Evolutionary conservation across 2,888 invertebrate species (phyloP), one percentile per base, ranked within the genome.

Genomic region (Holacanthella duospinosa): DNA sequence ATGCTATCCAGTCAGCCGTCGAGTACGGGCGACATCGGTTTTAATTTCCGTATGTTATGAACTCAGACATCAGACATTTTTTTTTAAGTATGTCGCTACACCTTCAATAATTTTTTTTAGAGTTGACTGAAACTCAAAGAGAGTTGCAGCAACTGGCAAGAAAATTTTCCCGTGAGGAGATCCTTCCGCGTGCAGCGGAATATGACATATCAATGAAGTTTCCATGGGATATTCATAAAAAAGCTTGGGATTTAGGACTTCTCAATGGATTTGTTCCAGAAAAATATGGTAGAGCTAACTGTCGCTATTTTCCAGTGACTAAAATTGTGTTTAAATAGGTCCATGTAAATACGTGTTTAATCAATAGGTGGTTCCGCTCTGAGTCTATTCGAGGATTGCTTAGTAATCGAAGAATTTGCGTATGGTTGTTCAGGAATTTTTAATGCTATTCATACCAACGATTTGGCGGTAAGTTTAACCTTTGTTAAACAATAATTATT

Each of bases 371-470:
- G 93, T 64, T 78, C 89, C 75, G 86, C 85, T 63, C 78, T 87
- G 76, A 83, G 84, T 70, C 82, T 85, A 61, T 84, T 89, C 78
- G 89, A 91, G 71, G 83, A 84, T 28, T 88, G 92, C 77, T 76
- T 96, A 71, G 83, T 94, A 60, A 86, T 87, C 36, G 96, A 97
- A 79, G 92, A 93, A 77, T 76, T 95, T 61, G 89, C 89, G 53
- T 96, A 87, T 79, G 96, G 91, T 29, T 96, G 96, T 77, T 87
- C 93, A 61, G 95, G 93, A 68, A 86, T 93, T 69, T 81, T 95
- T 75, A 93, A 58, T 36, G 58, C 58, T 9, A 58, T 58, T 43
- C 58, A 58, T 58, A 29, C 58, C 24, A 58, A 58, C 24, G 58
- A 58, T 29, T 58, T 58, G 29, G 58, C 29, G 3, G 58, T 58